These are phyloP conservation scores for Xyliphius kryptos DNA, from an alignment of 2,113 vertebrate genomes.

Conservation along the genomic window DNA sequence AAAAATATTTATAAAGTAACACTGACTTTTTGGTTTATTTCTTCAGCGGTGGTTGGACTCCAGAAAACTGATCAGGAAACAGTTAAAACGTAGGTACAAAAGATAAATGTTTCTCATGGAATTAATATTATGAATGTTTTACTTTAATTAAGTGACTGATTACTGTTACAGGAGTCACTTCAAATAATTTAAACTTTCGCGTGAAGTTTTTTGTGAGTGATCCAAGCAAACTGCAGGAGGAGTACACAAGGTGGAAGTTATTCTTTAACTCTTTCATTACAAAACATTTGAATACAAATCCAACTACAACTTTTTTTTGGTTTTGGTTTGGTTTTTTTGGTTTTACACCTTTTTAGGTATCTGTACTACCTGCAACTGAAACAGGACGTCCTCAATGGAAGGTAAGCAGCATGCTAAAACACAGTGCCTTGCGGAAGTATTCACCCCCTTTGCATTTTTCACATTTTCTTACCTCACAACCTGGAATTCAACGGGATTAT, in stretches of 20 bases:
- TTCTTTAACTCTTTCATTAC: background rate
- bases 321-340: too few species aligned
- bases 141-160: background rate
- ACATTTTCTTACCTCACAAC: too few species aligned
- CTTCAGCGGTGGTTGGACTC: conserved; percentile 94
- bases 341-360: conserved; percentile 72
- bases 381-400: conserved; percentile 90
- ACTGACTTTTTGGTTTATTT: background rate
- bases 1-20: too few species aligned
- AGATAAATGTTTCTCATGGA: conserved; percentile 23
- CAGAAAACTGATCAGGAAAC: conserved; percentile 96
- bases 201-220: conserved; percentile 98
- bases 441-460: too few species aligned
- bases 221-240: conserved; percentile 94
- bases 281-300: too few species aligned
- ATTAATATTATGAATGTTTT: background rate
- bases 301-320: background rate
- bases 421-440: too few species aligned
- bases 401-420: conserved; percentile 62
- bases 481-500: too few species aligned
- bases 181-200: conserved; percentile 90
- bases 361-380: conserved; percentile 97
- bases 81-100: conserved; percentile 90
- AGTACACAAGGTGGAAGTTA: conserved; percentile 86
- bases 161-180: conserved; percentile 76